phyloP scores from a whole-genome alignment of 2,113 vertebrate species.

The Symphodus melops region DNA sequence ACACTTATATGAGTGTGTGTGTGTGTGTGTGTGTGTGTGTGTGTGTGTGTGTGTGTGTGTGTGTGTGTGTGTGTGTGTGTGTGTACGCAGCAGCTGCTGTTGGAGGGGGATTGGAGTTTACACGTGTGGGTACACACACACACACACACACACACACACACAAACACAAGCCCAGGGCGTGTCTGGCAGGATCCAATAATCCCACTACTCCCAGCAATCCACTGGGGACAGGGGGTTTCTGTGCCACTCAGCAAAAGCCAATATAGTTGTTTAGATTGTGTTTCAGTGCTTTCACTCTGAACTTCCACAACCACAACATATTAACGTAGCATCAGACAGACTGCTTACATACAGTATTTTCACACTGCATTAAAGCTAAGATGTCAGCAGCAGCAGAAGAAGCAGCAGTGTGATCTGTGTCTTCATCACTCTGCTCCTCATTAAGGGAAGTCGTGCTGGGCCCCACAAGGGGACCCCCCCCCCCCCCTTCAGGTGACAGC shows the following conservation, averaged over 20 bases:
- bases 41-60: constrained; percentile 35
- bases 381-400: constrained; percentile 11
- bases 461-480: constrained; percentile 63
- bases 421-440: constrained; percentile 71
- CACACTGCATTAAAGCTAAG: constrained; percentile 25
- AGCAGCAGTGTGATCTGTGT: constrained; percentile 60
- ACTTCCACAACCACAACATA: not conserved
- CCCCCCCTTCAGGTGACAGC: constrained; percentile 78
- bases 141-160: constrained; percentile 18
- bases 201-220: constrained; percentile 69
- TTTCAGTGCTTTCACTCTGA: constrained; percentile 19
- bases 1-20: not conserved
- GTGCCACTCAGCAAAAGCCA: constrained; percentile 30
- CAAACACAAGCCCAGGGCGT: constrained; percentile 44
- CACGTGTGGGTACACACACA: constrained; percentile 31
- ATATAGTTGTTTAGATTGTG: constrained; percentile 17
- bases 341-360: not conserved
- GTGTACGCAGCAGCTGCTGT: constrained; percentile 65
- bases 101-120: constrained; percentile 48
- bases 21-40: constrained; percentile 41
- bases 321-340: not conserved
- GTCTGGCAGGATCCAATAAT: constrained; percentile 76
- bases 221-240: constrained; percentile 44
- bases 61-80: constrained; percentile 15
- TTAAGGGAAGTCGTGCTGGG: constrained; percentile 75